These are phyloP conservation scores for Patiria pectinifera DNA, from an alignment of 53 echinoderm and acorn worm species.

Conservation along the genomic window DNA sequence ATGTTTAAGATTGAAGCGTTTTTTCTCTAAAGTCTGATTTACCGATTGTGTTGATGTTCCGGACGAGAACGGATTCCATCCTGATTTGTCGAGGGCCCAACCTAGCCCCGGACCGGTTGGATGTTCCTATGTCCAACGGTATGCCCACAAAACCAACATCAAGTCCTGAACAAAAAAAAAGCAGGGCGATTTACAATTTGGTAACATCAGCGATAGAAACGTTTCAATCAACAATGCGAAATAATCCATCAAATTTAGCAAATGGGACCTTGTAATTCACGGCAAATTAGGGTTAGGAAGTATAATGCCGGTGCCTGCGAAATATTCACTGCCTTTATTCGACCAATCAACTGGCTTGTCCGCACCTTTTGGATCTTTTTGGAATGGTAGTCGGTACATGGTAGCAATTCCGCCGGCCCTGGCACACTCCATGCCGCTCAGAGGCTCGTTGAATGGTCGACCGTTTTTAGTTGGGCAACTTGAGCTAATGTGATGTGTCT, in stretches of 20 bases:
- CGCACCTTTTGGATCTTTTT: slow-evolving; percentile 70
- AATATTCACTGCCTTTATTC: no score
- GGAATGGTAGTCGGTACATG: slow-evolving; percentile 83
- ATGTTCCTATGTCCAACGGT: slow-evolving; percentile 68
- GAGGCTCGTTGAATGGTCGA: slow-evolving; percentile 69
- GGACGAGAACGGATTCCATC: slow-evolving; percentile 80
- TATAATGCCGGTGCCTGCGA: no score
- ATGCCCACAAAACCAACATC: slow-evolving; percentile 95
- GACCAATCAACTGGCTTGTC: background rate
- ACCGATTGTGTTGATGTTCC: slow-evolving; percentile 75
- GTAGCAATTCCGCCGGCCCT: slow-evolving; percentile 88
- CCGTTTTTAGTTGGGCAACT: background rate
- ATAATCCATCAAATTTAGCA: no score
- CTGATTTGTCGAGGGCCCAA: slow-evolving; percentile 90
- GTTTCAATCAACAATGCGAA: no score
- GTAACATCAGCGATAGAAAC: background rate
- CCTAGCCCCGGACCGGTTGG: slow-evolving; percentile 32
- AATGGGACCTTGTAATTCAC: no score
- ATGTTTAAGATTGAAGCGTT: background rate
- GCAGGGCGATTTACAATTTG: background rate
- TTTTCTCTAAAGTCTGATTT: background rate
- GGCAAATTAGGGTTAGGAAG: no score
- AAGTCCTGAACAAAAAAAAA: slow-evolving; percentile 63
- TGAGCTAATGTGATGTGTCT: background rate
- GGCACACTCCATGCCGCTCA: slow-evolving; percentile 74